Base-by-base conservation (phyloP, 2,888 invertebrate species). In the Philonicus albiceps region DNA sequence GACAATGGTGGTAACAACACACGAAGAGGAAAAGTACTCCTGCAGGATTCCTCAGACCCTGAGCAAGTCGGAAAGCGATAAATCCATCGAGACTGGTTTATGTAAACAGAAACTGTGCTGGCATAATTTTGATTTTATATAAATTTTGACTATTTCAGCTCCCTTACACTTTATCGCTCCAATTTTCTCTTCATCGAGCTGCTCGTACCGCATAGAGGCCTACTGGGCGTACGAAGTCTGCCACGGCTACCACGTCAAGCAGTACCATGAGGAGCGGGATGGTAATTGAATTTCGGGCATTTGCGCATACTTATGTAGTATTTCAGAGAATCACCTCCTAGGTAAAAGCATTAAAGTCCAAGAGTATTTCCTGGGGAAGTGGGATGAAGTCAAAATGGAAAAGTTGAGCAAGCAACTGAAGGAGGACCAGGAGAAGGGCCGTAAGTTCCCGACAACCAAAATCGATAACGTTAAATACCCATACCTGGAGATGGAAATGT, bases 211-310 rank as follows among this genome's bases (percentile, higher is more conserved):
- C 88, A 92, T 97, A 81, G 98, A 98, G 91, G 95, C 96, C 2
- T 99, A 98, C 90, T 99, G 99, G 99, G 97, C 97, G 0, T 99
- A 99, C 91, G 98, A 99, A 92, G 94, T 99, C 40, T 99, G 99
- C 90, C 99, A 99, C 92, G 98, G 98, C 0, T 94, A 95, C 89
- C 96, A 96, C 91, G 95, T 99, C 3, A 94, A 97, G 34, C 99
- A 99, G 91, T 99, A 97, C 91, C 99, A 99, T 91, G 99, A 99
- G 91, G 98, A 98, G 90, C 94, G 97, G 89, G 98, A 98, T 91
- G 96, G 95, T 92, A 90, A 87, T 85, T 88, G 43, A 34, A 78
- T 30, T 55, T 55, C 19, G 5, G 11, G n/a, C 40, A 75, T n/a
- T 37, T 49, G 34, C 31, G n/a, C 22, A 64, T 64, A 55, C 55